Conservation (phyloP, 2,797 vertebrate species). For the Rhinichthys osculus region DNA sequence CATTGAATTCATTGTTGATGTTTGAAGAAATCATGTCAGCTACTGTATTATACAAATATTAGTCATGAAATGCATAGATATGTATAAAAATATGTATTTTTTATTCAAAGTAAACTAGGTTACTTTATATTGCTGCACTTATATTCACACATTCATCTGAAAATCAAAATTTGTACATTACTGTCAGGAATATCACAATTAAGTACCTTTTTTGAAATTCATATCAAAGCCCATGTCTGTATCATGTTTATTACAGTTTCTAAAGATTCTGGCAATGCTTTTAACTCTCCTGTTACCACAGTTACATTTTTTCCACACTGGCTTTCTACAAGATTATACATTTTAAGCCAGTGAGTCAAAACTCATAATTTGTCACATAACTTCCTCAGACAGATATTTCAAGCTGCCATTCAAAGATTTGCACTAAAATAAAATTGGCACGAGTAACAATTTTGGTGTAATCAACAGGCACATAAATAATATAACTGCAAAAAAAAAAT, state of each 20-base stretch:
- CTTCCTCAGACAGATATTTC: conserved; percentile 4
- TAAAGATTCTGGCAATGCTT: background rate
- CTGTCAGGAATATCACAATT: conserved; percentile 1
- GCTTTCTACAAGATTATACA: background rate
- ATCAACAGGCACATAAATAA: background rate
- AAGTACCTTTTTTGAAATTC: background rate
- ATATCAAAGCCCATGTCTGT: background rate
- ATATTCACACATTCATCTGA: conserved; percentile 1
- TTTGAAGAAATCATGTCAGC: background rate
- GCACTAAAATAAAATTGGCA: background rate
- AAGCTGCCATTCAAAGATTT: conserved; percentile 24
- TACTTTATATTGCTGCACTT: background rate
- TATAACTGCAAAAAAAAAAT: background rate
- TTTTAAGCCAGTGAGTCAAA: background rate
- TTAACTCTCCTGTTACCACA: background rate
- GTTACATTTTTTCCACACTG: background rate
- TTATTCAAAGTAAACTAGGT: conserved; percentile 17
- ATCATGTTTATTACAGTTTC: background rate
- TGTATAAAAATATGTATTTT: conserved; percentile 43
- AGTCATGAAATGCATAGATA: background rate
- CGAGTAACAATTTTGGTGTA: background rate
- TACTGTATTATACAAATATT: background rate
- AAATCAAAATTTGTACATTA: conserved; percentile 16
- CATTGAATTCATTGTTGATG: background rate
- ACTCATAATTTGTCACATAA: background rate